Percentiles rank a stretch among this genome's conserved stretches.
These are phyloP conservation scores for Catharus fuscescens DNA, from an alignment of 2,113 vertebrate species.

Conservation along the genomic window DNA sequence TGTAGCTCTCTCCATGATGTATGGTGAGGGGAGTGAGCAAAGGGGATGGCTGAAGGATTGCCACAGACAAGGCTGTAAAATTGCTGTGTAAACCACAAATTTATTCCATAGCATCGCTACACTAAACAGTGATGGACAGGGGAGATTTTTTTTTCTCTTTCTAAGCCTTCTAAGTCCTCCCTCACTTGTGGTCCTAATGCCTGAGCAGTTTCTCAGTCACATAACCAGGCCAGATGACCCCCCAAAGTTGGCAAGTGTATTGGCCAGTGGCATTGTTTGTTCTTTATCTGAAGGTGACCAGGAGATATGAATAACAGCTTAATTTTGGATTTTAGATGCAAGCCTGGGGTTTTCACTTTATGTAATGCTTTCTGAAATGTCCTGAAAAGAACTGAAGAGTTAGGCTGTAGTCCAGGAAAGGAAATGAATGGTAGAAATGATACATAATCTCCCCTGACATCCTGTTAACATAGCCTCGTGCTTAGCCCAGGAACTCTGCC, in stretches of 20 bases:
- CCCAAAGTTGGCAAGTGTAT: neutral
- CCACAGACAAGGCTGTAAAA: neutral
- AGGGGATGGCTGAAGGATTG: neutral
- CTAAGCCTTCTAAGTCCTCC: neutral
- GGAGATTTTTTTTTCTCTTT: neutral
- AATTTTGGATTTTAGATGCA: slow-evolving; percentile 39
- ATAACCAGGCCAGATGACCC: neutral
- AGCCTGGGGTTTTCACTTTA: slow-evolving; percentile 57
- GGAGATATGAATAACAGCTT: slow-evolving; percentile 20
- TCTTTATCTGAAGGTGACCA: slow-evolving; percentile 27
- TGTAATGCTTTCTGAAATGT: slow-evolving; percentile 63
- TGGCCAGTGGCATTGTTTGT: neutral
- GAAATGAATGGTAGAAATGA: slow-evolving; percentile 62
- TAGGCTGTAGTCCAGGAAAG: slow-evolving; percentile 65
- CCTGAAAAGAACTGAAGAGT: slow-evolving; percentile 65
- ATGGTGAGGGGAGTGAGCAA: neutral
- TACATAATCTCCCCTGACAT: slow-evolving; percentile 61
- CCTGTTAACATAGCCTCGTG: slow-evolving; percentile 7
- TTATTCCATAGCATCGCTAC: neutral
- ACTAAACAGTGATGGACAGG: neutral
- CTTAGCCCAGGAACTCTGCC: slow-evolving; percentile 22
- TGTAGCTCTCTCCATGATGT: neutral
- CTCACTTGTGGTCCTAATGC: neutral
- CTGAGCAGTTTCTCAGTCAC: neutral
- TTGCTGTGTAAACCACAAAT: neutral